phyloP scores from a whole-genome alignment of 2,113 vertebrate genomes.

The Sus scrofa region DNA sequence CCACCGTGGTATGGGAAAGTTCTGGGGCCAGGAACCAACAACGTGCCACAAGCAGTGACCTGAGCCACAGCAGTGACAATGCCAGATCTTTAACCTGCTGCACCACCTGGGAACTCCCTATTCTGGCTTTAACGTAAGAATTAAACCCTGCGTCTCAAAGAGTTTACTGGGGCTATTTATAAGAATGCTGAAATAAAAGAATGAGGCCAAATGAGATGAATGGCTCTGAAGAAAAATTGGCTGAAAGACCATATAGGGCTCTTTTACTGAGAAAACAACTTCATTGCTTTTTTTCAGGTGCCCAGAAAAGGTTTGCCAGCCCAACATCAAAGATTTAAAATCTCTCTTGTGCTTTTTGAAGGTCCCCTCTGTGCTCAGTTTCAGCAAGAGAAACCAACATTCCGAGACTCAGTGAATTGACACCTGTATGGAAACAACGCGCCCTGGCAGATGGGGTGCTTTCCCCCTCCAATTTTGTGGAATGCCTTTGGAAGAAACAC shows the following conservation, averaged over 20 bases:
- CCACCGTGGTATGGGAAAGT: no score
- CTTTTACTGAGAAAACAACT: not conserved
- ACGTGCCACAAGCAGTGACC: no score
- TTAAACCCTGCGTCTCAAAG: not conserved
- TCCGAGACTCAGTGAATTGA: not conserved
- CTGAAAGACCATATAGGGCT: not conserved
- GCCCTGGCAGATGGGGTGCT: not conserved
- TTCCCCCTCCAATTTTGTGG: not conserved
- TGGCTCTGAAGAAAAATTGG: not conserved
- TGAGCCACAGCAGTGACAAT: no score
- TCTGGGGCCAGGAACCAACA: no score
- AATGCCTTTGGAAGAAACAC: slow-evolving; percentile 5
- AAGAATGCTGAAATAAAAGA: not conserved
- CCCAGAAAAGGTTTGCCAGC: not conserved
- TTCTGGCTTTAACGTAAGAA: not conserved
- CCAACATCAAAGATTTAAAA: not conserved
- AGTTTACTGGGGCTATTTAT: not conserved
- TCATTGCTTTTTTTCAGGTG: not conserved
- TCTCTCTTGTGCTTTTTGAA: not conserved
- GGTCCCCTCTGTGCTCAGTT: not conserved
- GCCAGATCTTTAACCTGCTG: no score
- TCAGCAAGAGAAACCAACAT: not conserved
- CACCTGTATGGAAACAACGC: not conserved
- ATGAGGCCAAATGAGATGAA: not conserved
- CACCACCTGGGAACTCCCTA: no score